Conservation (phyloP, 1,140 invertebrate species). For the Scaptomyza hsui region DNA sequence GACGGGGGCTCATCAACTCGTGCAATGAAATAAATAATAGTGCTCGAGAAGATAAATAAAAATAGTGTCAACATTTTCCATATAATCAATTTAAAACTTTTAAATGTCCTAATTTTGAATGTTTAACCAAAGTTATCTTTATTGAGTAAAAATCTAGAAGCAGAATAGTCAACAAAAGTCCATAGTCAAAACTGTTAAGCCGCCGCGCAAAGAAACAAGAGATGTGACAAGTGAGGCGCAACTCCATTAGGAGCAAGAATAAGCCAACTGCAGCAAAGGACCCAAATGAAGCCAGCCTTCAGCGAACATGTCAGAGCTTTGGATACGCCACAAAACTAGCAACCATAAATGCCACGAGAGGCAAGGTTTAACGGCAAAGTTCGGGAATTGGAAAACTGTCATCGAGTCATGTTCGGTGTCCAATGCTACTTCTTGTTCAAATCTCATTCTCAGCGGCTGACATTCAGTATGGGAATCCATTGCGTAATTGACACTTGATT, state of each 20-base stretch:
- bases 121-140: background rate
- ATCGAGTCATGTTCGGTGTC: background rate
- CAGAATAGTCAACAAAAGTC: no score
- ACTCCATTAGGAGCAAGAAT: background rate
- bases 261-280: background rate
- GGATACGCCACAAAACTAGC: background rate
- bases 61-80: conserved; percentile 39
- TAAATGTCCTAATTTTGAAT: background rate
- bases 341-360: background rate
- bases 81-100: background rate
- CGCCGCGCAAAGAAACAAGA: background rate
- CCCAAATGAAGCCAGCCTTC: conserved; percentile 1
- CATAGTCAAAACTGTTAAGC: background rate
- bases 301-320: conserved; percentile 1
- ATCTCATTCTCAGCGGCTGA: background rate
- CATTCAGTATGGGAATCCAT: background rate
- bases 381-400: conserved; percentile 19
- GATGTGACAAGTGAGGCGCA: background rate
- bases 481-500: conserved; percentile 20
- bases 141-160: no score
- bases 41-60: conserved; percentile 27
- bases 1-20: conserved; percentile 20
- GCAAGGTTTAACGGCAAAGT: conserved; percentile 11
- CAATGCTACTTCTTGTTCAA: background rate
- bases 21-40: conserved; percentile 28